Evolutionary conservation across 2,888 invertebrate genomes (phyloP).

Genomic region (Tigriopus californicus): DNA sequence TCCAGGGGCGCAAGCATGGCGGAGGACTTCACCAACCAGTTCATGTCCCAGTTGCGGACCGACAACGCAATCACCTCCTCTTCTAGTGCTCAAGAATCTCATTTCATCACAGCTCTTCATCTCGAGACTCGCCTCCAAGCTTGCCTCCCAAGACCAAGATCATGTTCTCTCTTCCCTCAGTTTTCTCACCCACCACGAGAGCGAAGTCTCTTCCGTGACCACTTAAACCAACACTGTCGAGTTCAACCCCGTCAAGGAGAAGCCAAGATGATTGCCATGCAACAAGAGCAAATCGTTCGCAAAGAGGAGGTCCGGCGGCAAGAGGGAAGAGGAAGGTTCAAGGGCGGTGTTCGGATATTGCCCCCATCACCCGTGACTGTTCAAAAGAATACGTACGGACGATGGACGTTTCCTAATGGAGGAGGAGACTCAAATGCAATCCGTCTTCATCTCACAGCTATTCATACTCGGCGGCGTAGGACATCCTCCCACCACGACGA

Average conservation of each 20-base stretch:
- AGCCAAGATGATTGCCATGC: conserved; percentile 14
- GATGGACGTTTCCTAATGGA: too few species aligned
- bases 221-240: background rate
- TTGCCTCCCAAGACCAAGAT: conserved; percentile 12
- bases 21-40: conserved; percentile 8
- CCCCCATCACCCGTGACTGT: conserved; percentile 14
- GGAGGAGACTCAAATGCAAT: too few species aligned
- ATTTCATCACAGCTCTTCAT: background rate
- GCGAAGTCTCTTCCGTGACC: background rate
- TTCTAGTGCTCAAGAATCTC: background rate
- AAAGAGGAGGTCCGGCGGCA: conserved; percentile 5
- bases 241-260: conserved; percentile 11
- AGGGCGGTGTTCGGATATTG: conserved; percentile 9
- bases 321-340: background rate
- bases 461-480: too few species aligned
- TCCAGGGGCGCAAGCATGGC: too few species aligned
- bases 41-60: background rate
- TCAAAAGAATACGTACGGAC: too few species aligned
- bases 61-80: background rate
- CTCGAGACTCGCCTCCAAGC: background rate
- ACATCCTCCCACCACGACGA: too few species aligned
- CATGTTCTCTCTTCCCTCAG: conserved; percentile 6
- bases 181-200: conserved; percentile 2
- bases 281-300: conserved; percentile 11
- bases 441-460: too few species aligned